Base-by-base conservation (phyloP, 2,888 invertebrate species). In the Agonopterix arenella region DNA sequence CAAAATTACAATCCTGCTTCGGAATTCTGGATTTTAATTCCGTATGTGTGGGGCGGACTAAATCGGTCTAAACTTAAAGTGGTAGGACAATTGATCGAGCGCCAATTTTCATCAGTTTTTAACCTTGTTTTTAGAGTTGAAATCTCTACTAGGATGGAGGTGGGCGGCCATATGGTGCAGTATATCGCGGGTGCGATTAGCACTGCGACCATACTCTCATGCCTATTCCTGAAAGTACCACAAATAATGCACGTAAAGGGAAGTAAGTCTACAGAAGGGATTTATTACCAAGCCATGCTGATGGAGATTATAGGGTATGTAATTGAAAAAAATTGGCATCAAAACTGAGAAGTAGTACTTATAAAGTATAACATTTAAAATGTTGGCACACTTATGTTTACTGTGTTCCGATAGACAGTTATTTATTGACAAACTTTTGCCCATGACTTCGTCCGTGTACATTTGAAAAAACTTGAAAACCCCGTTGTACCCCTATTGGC, bases 141-240 rank as follows among this genome's bases (percentile, higher is more conserved):
- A 48, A 46, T 48, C 51, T 44, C 9, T 36, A 43, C 47, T 56
- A 67, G 53, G 11, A 80, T 80, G 78, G 68, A 63, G 37, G 80
- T 80, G 78, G 68, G 62, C 36, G 50, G 55, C 1, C 54, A 61
- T 4, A 0, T 69, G 68, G 46, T 70, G 13, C 58, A 73, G 13
- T 45, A 60, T 7, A 11, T 84, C 11, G 75, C 84, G 1, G 67
- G 80, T 50, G 44, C 58, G 2, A 74, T 95, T 48, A 96, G 95
- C 72, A 70, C 93, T 9, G 80, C 94, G n/a, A 96, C 95, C 1
- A 95, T 96, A 56, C 73, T 92, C 44, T 92, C 94, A 68, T 95
- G 96, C 70, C 85, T 95, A 48, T 90, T 96, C 58, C 83, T 94
- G 59, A 97, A 97, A 89, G 90, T 96, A 47, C 96, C 96, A 0